These are phyloP conservation scores for Phyllotreta striolata DNA, from an alignment of 2,888 invertebrate genomes.

Conservation along the genomic window DNA sequence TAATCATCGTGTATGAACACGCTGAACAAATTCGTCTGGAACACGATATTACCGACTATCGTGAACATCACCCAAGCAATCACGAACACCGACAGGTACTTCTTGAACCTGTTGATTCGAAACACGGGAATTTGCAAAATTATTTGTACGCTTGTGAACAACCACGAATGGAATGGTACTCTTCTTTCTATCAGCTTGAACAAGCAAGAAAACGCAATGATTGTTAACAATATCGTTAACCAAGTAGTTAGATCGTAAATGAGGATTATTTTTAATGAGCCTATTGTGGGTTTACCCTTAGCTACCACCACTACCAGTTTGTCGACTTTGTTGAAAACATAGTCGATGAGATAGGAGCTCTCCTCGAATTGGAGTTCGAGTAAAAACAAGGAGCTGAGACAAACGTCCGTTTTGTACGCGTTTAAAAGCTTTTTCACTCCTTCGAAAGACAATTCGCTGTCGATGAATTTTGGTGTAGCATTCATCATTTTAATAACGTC, in stretches of 20 bases:
- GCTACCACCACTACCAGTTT: conserved; percentile 14
- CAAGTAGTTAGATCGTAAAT: conserved; percentile 22
- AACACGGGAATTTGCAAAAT: conserved; percentile 1
- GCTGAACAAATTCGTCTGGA: conserved; percentile 20
- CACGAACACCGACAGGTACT: background rate
- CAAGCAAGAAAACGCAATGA: conserved; percentile 1
- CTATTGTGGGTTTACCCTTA: background rate
- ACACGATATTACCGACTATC: conserved; percentile 15
- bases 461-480: conserved; percentile 5
- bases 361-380: background rate
- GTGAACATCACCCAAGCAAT: conserved; percentile 17
- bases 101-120: background rate
- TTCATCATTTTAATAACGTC: conserved; percentile 16
- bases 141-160: conserved; percentile 12
- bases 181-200: background rate
- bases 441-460: background rate
- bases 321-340: conserved; percentile 14
- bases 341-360: background rate
- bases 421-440: background rate
- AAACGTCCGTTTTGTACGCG: conserved; percentile 3
- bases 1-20: conserved; percentile 7
- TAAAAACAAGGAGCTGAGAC: conserved; percentile 7
- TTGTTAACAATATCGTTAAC: background rate
- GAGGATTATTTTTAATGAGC: background rate
- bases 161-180: conserved; percentile 8